These are phyloP conservation scores for Aplodontia rufa DNA, from an alignment of 2,113 vertebrate genomes.

Conservation along the genomic window DNA sequence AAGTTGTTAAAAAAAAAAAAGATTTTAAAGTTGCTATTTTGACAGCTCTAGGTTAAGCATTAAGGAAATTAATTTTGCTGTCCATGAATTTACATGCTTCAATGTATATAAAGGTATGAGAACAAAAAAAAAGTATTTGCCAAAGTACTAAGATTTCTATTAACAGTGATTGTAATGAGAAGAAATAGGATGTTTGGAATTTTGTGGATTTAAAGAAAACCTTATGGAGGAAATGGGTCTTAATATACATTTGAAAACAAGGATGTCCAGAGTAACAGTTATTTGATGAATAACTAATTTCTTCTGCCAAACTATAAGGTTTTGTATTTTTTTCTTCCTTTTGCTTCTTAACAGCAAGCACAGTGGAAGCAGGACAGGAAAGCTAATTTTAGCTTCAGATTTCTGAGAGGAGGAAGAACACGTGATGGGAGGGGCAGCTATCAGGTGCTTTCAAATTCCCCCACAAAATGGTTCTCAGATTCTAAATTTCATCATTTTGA, in stretches of 20 bases:
- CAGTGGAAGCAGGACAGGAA: neutral
- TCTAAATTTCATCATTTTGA: neutral
- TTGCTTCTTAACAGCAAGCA: neutral
- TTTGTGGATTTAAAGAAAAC: neutral
- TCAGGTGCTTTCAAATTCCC: neutral
- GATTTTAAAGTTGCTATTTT: neutral
- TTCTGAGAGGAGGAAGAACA: neutral
- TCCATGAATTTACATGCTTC: neutral
- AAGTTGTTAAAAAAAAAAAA: too few species aligned
- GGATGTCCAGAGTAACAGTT: neutral
- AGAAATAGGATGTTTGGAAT: neutral
- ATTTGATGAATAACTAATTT: neutral
- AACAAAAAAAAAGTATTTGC: neutral
- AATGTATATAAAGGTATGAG: neutral
- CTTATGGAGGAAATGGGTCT: neutral
- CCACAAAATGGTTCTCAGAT: neutral
- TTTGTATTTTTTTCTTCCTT: neutral
- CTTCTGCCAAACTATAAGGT: neutral
- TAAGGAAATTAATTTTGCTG: neutral
- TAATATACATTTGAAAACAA: neutral
- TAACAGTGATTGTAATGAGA: neutral
- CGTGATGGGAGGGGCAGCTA: neutral
- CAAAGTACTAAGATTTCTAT: slow-evolving; percentile 13
- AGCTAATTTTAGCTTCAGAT: slow-evolving; percentile 32
- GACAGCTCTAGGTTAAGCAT: neutral